Evolutionary conservation across 2,113 vertebrate genomes (phyloP).

Genomic region (Pipra filicauda): DNA sequence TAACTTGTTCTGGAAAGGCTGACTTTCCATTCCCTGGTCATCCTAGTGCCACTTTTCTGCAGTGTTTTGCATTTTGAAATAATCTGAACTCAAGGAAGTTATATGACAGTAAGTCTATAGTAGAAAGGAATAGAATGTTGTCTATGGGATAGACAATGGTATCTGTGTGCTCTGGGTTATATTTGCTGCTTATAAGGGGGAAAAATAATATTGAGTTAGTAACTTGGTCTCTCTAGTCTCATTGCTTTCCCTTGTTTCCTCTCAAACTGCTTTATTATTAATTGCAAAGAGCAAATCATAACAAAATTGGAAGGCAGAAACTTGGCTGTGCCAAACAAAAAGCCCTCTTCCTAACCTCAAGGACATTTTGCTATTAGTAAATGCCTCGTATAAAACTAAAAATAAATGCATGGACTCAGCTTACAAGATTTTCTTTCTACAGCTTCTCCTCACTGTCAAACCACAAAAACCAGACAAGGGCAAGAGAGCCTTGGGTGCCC

Average conservation of each 20-base stretch:
- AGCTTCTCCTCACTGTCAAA: background rate
- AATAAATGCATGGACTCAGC: background rate
- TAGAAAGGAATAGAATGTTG: background rate
- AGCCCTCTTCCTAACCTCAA: background rate
- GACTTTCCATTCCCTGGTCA: background rate
- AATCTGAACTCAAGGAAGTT: background rate
- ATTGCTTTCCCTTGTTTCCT: background rate
- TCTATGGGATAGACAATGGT: background rate
- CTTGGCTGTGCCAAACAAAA: background rate
- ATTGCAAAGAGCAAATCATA: constrained; percentile 19
- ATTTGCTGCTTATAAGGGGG: background rate
- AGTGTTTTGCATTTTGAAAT: constrained; percentile 2
- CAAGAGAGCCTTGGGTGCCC: background rate
- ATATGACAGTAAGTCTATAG: background rate
- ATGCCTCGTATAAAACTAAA: constrained; percentile 15
- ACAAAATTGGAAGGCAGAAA: constrained; percentile 20
- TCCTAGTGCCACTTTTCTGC: background rate
- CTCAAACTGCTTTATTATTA: constrained; percentile 36
- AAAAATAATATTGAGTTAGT: constrained; percentile 8
- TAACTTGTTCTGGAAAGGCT: background rate
- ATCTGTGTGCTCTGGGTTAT: background rate
- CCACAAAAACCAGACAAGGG: background rate
- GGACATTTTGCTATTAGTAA: constrained; percentile 46
- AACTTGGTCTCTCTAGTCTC: background rate
- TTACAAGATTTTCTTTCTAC: background rate